A percentile compares a stretch with the other conserved stretches of the same genome.
Conservation (phyloP, 2,888 invertebrate species). For the Tenthredo amoena region DNA sequence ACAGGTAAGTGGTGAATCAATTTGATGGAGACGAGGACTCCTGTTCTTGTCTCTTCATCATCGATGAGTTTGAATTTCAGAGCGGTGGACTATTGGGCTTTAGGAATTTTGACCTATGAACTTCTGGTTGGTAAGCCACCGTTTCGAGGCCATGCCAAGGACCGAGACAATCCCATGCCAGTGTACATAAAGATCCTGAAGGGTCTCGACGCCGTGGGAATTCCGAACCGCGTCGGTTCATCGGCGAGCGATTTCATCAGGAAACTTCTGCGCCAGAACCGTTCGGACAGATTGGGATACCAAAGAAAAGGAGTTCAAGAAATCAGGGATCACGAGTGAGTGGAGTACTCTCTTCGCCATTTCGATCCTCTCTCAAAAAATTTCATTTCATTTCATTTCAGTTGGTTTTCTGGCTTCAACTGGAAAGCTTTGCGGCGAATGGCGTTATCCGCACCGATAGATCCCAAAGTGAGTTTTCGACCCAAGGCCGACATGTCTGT, state of each 20-base stretch:
- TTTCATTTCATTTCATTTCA: slow-evolving; percentile 70
- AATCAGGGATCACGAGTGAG: slow-evolving; percentile 90
- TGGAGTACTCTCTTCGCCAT: slow-evolving; percentile 52
- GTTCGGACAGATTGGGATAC: slow-evolving; percentile 94
- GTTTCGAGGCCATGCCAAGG: slow-evolving; percentile 83
- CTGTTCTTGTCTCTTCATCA: too few relatives aligned
- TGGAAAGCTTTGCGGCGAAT: slow-evolving; percentile 89
- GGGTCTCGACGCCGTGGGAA: slow-evolving; percentile 93
- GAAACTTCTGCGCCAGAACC: slow-evolving; percentile 90
- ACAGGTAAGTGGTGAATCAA: neutral
- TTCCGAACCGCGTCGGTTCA: slow-evolving; percentile 89
- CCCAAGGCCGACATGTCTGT: neutral
- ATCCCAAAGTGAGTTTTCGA: slow-evolving; percentile 81
- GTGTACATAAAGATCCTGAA: slow-evolving; percentile 96
- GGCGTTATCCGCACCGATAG: slow-evolving; percentile 86
- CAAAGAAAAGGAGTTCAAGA: slow-evolving; percentile 92
- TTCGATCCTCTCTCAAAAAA: neutral
- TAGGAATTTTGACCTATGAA: slow-evolving; percentile 94
- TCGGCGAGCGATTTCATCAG: slow-evolving; percentile 91
- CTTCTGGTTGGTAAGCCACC: slow-evolving; percentile 93
- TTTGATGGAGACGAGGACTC: neutral
- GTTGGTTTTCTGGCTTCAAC: slow-evolving; percentile 95
- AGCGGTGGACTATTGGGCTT: slow-evolving; percentile 96
- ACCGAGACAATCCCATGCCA: slow-evolving; percentile 90
- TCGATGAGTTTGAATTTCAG: slow-evolving; percentile 75